Percentiles rank a stretch among this genome's conserved stretches.
These are phyloP conservation scores for Ypsolopha scabrella DNA, from an alignment of 2,888 invertebrate genomes.

Conservation along the genomic window DNA sequence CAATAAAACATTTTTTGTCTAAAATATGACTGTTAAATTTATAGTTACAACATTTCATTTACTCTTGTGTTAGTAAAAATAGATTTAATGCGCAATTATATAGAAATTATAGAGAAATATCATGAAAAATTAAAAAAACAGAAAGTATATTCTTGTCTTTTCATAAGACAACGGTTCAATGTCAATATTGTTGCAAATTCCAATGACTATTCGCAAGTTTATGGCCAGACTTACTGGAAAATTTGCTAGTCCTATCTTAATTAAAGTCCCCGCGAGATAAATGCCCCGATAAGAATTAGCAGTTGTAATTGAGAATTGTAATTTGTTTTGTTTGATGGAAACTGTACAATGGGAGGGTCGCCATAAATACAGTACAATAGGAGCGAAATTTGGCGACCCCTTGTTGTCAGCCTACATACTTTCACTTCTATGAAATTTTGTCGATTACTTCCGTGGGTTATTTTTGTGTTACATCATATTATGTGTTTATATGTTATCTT, in stretches of 20 bases:
- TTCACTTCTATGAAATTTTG: background rate
- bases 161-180: no score
- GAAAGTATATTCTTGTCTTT: no score
- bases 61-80: no score
- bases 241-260: slow-evolving; percentile 41
- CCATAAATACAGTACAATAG: background rate
- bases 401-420: background rate
- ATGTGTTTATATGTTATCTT: no score
- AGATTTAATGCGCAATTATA: no score
- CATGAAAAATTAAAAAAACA: no score
- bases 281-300: slow-evolving; percentile 48
- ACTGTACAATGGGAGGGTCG: background rate
- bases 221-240: slow-evolving; percentile 6
- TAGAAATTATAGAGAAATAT: no score
- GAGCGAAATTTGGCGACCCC: background rate
- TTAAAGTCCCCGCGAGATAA: slow-evolving; percentile 53
- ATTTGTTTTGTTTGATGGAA: slow-evolving; percentile 2
- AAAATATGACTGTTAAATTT: no score
- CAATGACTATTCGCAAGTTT: slow-evolving; percentile 7
- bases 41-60: no score
- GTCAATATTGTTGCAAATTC: background rate
- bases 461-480: no score
- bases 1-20: no score
- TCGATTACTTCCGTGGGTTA: no score
- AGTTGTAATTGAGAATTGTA: slow-evolving; percentile 14